Base-by-base conservation (phyloP, 2,888 invertebrate species). In the Eurytoma californica region DNA sequence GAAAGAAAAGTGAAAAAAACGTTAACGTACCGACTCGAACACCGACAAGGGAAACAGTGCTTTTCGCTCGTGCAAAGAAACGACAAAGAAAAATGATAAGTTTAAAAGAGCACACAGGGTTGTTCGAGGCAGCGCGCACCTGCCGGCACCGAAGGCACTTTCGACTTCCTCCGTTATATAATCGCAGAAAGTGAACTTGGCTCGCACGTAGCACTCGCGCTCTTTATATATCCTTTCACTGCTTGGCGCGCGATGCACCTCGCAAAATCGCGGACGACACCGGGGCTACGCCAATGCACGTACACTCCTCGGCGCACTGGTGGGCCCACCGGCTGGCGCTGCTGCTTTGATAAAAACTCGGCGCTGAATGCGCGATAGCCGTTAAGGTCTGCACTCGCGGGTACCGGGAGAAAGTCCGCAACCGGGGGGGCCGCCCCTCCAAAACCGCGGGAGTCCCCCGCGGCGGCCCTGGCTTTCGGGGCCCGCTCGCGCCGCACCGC, bases 301-400 rank as follows among this genome's bases (percentile, higher is more conserved):
- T 13, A 16, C 49, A 2, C 47, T 7, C 7, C 7, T 39, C 7
- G 39, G 7, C 39, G 39, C 39, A 5, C 4, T 24, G 12, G 3
- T 51, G 18, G 55, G 51, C 13, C 58, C 51, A 24, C 5, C 28
- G 47, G 53, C 49, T 65, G 55, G 49, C 66, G 84, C 82, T 87
- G 86, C 82, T 86, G 83, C 86, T 85, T 88, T 87, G 86, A 86
- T 88, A 88, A 89, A 89, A 89, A 90, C 88, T 85, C 85, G 82
- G 82, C 83, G 87, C 83, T 83, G 88, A 89, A 87, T 89, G 88
- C 79, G 82, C 82, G 78, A 72, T 66, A 79, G 82, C 14, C 81
- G 49, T 30, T 57, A 55, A 73, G 75, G 78, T 67, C 69, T 75
- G 82, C 39, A 72, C 79, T 79, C 70, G 20, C 79, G 76, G 78